phyloP scores from a whole-genome alignment of 2,797 vertebrate species.

The Anas capensis region DNA sequence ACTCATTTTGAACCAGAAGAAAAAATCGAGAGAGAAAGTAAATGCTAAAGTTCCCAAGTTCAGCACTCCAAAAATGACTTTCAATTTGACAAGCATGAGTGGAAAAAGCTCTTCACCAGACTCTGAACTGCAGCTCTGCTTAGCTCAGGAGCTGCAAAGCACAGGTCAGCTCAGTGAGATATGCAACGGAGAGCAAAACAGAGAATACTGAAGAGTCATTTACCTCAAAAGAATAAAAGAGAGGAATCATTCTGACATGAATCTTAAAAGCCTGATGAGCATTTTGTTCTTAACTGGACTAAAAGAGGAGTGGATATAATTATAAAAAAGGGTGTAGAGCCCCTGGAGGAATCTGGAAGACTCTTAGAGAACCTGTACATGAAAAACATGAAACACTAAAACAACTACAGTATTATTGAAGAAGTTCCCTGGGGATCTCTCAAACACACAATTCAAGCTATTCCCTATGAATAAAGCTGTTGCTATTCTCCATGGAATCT shows the following conservation, averaged over 20 bases:
- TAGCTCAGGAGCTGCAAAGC: constrained; percentile 13
- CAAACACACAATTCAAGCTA: background rate
- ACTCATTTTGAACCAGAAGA: constrained; percentile 9
- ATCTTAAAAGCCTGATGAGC: background rate
- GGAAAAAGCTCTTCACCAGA: constrained; percentile 26
- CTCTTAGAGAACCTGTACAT: background rate
- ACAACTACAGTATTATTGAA: background rate
- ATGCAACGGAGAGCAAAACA: background rate
- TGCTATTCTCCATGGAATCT: background rate
- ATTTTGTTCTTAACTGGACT: background rate
- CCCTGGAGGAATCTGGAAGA: background rate
- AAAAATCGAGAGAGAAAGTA: background rate
- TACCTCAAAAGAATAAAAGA: constrained; percentile 13
- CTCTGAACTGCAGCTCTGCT: constrained; percentile 15
- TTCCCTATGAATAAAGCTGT: background rate
- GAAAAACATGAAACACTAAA: background rate
- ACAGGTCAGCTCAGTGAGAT: constrained; percentile 1
- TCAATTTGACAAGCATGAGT: constrained; percentile 40
- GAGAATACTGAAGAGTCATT: constrained; percentile 11
- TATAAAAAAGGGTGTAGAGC: background rate
- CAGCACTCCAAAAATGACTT: constrained; percentile 44
- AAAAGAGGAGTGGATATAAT: background rate
- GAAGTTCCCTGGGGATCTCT: background rate
- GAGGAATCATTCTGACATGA: constrained; percentile 4
- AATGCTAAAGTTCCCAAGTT: constrained; percentile 64